Conservation (phyloP, 2,888 invertebrate species). For the Meganola albula region DNA sequence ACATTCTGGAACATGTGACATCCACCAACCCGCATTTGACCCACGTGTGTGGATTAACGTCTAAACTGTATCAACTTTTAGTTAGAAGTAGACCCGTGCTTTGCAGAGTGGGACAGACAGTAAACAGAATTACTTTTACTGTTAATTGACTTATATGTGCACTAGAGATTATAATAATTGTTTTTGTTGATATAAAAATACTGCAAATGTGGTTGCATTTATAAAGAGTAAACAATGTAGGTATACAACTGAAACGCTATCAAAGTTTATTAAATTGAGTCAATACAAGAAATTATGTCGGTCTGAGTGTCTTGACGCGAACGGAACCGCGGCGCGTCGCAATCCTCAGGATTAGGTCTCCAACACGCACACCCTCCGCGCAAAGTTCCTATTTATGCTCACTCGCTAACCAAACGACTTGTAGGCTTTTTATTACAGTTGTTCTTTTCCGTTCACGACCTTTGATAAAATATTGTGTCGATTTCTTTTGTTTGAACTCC, state of each 20-base stretch:
- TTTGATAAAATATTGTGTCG: conserved; percentile 62
- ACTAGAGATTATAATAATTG: no score
- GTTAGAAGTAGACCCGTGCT: no score
- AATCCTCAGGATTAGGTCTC: conserved; percentile 68
- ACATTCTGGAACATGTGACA: no score
- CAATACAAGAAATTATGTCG: conserved; percentile 56
- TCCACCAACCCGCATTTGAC: no score
- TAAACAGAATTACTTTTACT: no score
- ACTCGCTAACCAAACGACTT: conserved; percentile 71
- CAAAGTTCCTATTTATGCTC: conserved; percentile 65
- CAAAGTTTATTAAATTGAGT: conserved; percentile 38
- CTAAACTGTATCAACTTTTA: no score
- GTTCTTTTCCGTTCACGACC: conserved; percentile 68
- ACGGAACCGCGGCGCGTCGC: conserved; percentile 40
- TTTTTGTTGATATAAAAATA: no score
- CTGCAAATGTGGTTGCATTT: conserved; percentile 16
- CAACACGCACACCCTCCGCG: conserved; percentile 58
- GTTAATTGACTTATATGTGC: no score
- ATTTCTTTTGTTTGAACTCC: conserved; percentile 49
- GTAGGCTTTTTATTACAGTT: conserved; percentile 76
- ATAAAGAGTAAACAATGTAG: conserved; percentile 23
- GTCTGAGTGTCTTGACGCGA: conserved; percentile 37
- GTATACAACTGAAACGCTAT: conserved; percentile 14
- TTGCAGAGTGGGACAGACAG: no score
- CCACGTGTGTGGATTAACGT: no score